phyloP scores from a whole-genome alignment of 2,797 vertebrate genomes.

The Myotis pilosus region DNA sequence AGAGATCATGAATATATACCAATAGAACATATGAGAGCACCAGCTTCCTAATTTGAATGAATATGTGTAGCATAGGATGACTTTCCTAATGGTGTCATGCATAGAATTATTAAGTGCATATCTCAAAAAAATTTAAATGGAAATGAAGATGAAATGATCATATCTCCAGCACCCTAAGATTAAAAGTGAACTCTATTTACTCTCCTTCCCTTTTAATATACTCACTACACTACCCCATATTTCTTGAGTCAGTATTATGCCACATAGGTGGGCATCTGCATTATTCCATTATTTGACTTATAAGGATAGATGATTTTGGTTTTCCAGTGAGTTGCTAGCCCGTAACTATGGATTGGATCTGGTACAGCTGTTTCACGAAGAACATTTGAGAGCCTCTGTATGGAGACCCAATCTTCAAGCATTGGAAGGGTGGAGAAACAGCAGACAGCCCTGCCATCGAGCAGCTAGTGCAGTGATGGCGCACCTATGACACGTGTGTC shows the following conservation, averaged over 20 bases:
- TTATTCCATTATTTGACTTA: neutral
- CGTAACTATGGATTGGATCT: neutral
- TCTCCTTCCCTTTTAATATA: neutral
- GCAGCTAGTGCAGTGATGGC: too few relatives aligned
- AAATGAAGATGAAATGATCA: neutral
- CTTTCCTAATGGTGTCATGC: neutral
- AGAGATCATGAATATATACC: neutral
- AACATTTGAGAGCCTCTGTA: neutral
- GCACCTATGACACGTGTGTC: too few relatives aligned
- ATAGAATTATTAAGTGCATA: neutral
- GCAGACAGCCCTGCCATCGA: neutral
- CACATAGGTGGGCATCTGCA: neutral
- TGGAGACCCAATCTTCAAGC: neutral
- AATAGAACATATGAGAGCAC: neutral
- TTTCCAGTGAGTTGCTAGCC: neutral
- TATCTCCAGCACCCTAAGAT: neutral
- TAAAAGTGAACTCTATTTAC: neutral
- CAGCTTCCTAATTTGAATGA: neutral
- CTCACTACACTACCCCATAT: neutral
- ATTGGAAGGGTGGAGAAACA: neutral
- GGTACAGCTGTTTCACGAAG: neutral
- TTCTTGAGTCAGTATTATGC: neutral
- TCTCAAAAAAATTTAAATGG: neutral
- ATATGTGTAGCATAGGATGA: neutral
- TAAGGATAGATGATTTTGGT: neutral